Evolutionary conservation across 2,797 vertebrate species (phyloP), one percentile per base, ranked within the genome.

Genomic region (Lepus townsendii): DNA sequence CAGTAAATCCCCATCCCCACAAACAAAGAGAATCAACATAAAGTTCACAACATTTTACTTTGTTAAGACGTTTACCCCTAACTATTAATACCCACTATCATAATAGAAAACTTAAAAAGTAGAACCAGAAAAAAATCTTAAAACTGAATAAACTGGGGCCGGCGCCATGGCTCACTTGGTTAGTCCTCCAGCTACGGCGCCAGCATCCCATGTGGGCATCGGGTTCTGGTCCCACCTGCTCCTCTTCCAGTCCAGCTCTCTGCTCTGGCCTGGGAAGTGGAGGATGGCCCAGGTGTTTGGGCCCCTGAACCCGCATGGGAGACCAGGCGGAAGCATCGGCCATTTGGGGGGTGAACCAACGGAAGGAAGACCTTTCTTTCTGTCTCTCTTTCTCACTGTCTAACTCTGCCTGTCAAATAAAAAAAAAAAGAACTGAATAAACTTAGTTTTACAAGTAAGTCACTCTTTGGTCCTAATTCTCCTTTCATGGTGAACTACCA

Each of bases 401-500:
- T 42, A 42, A 42, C 38, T 42, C 38, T 47, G 42, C 42, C 42
- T 47, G 8, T 90, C 42, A 73, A 54, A 69, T 90, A 87, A 78
- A 35, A 52, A 47, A 52, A 47, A 47, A 47, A 47, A 73, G 52
- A 79, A 68, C 3, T 63, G 16, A 89, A 63, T 54, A 57, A 57
- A 57, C 54, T 91, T 42, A 16, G 30, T 79, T 50, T 90, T 66
- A 84, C 84, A 93, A 84, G 71, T 87, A 62, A 71, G 42, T 84
- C 42, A 69, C 60, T 84, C 30, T 90, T 92, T 26, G 68, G 66
- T 90, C 54, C 78, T 73, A 88, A 27, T 84, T 76, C 78, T 93
- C 82, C 62, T 79, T 78, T 57, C 60, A 57, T 16, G 76, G 35
- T 20, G 84, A 50, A 91, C n/a, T 16, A 60, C 35, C 22, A 84